Percentiles rank a stretch among this genome's conserved stretches.
These are phyloP conservation scores for Onychomys arenicola DNA, from an alignment of 2,797 vertebrate genomes.

Conservation along the genomic window DNA sequence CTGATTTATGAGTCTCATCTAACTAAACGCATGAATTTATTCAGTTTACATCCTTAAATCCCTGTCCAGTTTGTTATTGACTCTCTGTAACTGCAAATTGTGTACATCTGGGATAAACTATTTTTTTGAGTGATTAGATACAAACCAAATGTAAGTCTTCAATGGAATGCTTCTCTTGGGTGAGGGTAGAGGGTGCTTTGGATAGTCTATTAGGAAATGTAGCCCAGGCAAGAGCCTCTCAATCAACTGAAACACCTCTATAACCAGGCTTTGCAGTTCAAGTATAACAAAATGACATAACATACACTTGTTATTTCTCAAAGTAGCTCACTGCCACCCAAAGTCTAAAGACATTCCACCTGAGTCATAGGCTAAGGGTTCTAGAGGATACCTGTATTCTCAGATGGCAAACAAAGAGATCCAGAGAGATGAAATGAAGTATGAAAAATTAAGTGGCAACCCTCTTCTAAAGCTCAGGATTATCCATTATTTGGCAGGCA, in stretches of 20 bases:
- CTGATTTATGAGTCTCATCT: neutral
- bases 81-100: neutral
- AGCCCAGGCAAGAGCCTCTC: neutral
- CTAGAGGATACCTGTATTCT: neutral
- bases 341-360: neutral
- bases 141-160: neutral
- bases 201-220: neutral
- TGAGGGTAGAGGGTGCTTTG: neutral
- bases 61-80: neutral
- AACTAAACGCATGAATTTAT: neutral
- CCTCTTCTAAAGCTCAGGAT: neutral
- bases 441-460: neutral
- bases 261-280: neutral
- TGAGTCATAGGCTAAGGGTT: neutral
- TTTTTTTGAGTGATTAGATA: neutral
- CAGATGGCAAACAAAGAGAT: neutral
- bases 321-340: neutral
- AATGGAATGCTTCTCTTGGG: neutral
- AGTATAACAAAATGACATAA: neutral
- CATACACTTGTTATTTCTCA: neutral
- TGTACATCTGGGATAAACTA: neutral
- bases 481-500: neutral
- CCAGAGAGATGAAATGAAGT: neutral
- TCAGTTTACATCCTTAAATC: neutral
- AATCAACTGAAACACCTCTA: neutral